Percentiles rank a stretch among this genome's conserved stretches.
These are phyloP conservation scores for Trachelus stipa DNA, from an alignment of 2,888 invertebrate species.

Conservation along the genomic window DNA sequence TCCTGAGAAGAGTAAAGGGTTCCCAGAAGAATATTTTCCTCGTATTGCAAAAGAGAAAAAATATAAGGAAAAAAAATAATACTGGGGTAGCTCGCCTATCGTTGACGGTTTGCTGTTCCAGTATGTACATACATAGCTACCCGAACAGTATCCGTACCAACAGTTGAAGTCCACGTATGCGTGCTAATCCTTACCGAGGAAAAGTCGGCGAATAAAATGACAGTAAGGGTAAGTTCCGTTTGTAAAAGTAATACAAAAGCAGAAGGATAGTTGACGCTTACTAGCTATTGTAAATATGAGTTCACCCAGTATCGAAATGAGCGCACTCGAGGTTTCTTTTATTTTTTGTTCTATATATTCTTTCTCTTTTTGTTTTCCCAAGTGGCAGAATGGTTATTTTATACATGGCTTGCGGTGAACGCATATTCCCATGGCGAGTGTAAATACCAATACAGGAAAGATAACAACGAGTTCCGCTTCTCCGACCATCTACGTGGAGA, in stretches of 20 bases:
- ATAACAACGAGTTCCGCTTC: constrained; percentile 17
- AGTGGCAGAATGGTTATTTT: constrained; percentile 19
- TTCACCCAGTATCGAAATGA: constrained; percentile 24
- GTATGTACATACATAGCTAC: not conserved
- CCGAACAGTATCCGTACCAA: not conserved
- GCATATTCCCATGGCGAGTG: constrained; percentile 28
- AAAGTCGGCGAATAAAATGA: not conserved
- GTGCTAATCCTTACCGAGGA: not conserved
- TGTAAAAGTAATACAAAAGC: not conserved
- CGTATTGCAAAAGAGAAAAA: not conserved
- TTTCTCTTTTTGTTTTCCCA: not conserved
- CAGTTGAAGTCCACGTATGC: not conserved
- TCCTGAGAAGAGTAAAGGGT: not conserved
- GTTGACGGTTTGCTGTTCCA: constrained; percentile 13
- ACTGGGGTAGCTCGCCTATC: not conserved
- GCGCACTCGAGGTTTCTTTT: constrained; percentile 33
- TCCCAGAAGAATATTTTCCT: not conserved
- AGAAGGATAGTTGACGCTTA: not conserved
- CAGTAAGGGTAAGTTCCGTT: not conserved
- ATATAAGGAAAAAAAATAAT: not conserved
- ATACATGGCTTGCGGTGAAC: constrained; percentile 12
- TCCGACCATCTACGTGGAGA: not conserved
- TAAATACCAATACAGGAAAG: constrained; percentile 41
- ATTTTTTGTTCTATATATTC: not conserved
- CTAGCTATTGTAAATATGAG: constrained; percentile 24